A percentile compares a stretch with the other conserved stretches of the same genome.
phyloP scores from a whole-genome alignment of 1,140 invertebrate species.

The Lamellibrachia luymesi region DNA sequence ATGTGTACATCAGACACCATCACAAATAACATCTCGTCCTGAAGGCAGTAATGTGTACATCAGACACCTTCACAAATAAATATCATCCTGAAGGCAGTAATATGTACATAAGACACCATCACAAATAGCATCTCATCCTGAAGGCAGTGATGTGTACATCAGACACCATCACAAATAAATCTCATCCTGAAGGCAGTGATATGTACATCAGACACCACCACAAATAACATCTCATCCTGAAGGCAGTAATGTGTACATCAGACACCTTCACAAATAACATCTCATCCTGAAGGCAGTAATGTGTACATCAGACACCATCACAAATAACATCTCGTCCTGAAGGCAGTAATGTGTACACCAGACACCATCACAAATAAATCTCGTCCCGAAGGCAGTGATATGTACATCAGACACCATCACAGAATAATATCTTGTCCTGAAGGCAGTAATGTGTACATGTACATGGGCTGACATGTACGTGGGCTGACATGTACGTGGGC shows the following conservation, averaged over 20 bases:
- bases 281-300: constrained; percentile 48
- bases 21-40: constrained; percentile 55
- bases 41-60: constrained; percentile 9
- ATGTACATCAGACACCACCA: not conserved
- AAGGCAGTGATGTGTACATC: not conserved
- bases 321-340: constrained; percentile 55
- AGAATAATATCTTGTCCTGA: constrained; percentile 57
- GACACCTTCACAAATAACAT: constrained; percentile 37
- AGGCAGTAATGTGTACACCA: not conserved
- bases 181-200: constrained; percentile 48
- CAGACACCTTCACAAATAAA: constrained; percentile 33
- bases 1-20: not conserved
- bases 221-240: constrained; percentile 55
- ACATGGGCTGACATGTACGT: not conserved
- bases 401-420: not conserved
- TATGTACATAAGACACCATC: not conserved
- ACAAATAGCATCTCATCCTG: constrained; percentile 55
- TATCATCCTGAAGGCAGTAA: constrained; percentile 50
- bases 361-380: constrained; percentile 41
- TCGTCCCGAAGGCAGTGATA: constrained; percentile 47
- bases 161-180: constrained; percentile 36
- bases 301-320: not conserved
- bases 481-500: no score
- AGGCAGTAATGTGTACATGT: not conserved
- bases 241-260: not conserved